Conservation (phyloP, 2,888 invertebrate species). For the Drosophila neoperkinsi region DNA sequence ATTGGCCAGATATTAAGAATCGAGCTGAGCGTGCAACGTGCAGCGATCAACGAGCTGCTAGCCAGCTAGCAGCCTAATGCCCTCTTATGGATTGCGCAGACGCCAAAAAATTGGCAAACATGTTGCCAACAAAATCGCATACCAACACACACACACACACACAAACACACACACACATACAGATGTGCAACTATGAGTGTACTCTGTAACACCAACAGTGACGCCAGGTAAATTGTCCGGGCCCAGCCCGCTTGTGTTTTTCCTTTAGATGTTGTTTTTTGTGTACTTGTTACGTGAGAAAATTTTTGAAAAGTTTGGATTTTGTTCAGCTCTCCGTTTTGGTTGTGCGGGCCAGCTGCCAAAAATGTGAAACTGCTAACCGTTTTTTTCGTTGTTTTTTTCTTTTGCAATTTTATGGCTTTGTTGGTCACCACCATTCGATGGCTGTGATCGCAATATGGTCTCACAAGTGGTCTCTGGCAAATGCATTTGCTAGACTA, state of each 20-base stretch:
- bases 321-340: constrained; percentile 48
- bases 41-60: constrained; percentile 11
- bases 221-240: constrained; percentile 59
- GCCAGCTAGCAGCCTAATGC: constrained; percentile 52
- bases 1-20: constrained; percentile 75
- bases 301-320: constrained; percentile 66
- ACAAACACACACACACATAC: constrained; percentile 22
- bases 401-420: constrained; percentile 52
- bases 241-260: constrained; percentile 58
- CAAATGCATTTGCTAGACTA: constrained; percentile 60
- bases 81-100: constrained; percentile 78
- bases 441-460: constrained; percentile 19
- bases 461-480: constrained; percentile 31
- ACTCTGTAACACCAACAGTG: constrained; percentile 32
- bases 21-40: constrained; percentile 35
- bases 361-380: constrained; percentile 66
- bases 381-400: constrained; percentile 50
- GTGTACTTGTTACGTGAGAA: constrained; percentile 79
- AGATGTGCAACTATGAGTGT: constrained; percentile 17
- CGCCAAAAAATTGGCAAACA: constrained; percentile 75
- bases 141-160: constrained; percentile 30
- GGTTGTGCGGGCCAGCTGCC: constrained; percentile 54
- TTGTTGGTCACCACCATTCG: constrained; percentile 42
- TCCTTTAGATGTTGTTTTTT: constrained; percentile 42
- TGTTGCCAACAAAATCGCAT: constrained; percentile 59